Evolutionary conservation across 2,888 invertebrate species (phyloP).

Genomic region (Corythucha ciliata): DNA sequence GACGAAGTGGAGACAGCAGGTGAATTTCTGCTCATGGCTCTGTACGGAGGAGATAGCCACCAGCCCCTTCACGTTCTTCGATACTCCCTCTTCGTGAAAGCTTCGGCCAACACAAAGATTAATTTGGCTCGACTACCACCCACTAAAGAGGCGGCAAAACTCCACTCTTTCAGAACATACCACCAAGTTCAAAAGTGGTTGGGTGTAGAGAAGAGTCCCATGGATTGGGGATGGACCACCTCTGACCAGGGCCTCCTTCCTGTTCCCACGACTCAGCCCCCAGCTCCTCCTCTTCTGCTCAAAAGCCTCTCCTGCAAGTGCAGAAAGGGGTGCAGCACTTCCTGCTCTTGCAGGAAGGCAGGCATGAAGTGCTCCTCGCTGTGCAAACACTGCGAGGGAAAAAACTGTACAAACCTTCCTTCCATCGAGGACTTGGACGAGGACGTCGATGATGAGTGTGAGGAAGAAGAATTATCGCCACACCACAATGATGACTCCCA

Average conservation of each 20-base stretch:
- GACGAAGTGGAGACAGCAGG: constrained; percentile 1
- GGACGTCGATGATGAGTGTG: too few species aligned
- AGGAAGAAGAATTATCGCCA: too few species aligned
- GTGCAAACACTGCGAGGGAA: background rate
- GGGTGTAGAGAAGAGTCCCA: too few species aligned
- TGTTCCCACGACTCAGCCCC: background rate
- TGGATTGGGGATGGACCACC: constrained; percentile 10
- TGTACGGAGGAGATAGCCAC: background rate
- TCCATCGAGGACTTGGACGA: too few species aligned
- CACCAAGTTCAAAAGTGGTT: constrained; percentile 17
- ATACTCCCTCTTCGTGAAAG: constrained; percentile 3
- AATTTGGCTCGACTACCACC: background rate
- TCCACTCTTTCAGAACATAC: background rate
- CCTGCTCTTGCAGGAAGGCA: background rate
- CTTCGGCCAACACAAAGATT: background rate
- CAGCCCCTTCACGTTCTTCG: background rate
- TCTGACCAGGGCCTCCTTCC: background rate
- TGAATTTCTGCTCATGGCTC: background rate
- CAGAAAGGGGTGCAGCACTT: constrained; percentile 8
- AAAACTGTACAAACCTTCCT: too few species aligned
- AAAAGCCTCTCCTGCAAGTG: constrained; percentile 9
- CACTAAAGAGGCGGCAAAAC: background rate
- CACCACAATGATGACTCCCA: too few species aligned
- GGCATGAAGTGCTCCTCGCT: constrained; percentile 2
- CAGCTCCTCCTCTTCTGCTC: constrained; percentile 6